Percentiles rank a stretch among this genome's conserved stretches.
Conservation (phyloP, 2,888 invertebrate species). For the Acheta domesticus region DNA sequence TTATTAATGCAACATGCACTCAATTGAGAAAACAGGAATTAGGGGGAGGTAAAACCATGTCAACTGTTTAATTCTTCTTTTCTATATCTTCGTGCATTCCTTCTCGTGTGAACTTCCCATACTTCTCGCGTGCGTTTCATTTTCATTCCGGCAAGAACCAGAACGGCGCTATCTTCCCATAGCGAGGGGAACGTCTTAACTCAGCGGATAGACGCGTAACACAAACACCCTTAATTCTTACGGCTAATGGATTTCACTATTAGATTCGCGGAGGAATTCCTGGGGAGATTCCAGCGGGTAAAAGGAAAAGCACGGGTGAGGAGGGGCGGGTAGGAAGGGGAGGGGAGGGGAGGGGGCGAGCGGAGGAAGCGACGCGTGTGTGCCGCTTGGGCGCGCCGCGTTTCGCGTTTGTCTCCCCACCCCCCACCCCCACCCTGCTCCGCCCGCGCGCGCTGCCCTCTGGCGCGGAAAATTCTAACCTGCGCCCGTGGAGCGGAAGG, state of each 20-base stretch:
- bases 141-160: background rate
- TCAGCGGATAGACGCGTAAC: background rate
- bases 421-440: background rate
- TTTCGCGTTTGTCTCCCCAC: background rate
- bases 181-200: background rate
- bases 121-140: background rate
- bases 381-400: background rate
- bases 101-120: background rate
- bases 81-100: background rate
- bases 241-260: slow-evolving; percentile 18
- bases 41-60: background rate
- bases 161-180: background rate
- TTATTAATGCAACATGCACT: too few species aligned
- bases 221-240: slow-evolving; percentile 18
- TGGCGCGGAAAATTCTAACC: background rate
- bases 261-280: background rate
- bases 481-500: too few species aligned
- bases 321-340: too few species aligned
- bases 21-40: too few species aligned
- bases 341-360: too few species aligned
- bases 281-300: background rate
- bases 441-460: background rate
- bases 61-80: background rate
- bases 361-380: background rate
- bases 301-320: too few species aligned